phyloP scores from a whole-genome alignment of 2,113 vertebrate genomes.

The Opisthocomus hoazin region DNA sequence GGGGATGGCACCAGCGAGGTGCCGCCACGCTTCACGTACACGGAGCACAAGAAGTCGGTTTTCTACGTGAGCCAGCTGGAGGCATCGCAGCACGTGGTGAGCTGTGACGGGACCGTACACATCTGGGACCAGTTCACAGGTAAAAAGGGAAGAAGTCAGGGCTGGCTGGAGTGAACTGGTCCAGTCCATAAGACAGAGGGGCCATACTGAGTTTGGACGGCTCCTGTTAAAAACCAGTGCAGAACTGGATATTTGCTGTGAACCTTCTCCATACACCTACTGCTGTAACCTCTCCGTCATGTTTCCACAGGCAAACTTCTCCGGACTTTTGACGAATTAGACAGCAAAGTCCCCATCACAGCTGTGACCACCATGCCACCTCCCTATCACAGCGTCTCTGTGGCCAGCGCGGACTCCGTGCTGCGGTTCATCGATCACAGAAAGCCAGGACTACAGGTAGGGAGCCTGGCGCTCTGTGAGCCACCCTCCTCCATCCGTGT shows the following conservation, averaged over 20 bases:
- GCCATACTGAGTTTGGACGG: neutral
- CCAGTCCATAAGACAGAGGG: neutral
- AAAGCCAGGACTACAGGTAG: slow-evolving; percentile 94
- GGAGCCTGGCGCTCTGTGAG: neutral
- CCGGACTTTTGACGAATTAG: slow-evolving; percentile 83
- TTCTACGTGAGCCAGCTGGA: slow-evolving; percentile 92
- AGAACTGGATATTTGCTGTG: neutral
- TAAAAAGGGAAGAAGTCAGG: slow-evolving; percentile 45
- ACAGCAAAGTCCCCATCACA: slow-evolving; percentile 90
- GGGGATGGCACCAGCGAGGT: slow-evolving; percentile 89
- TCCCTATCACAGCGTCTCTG: slow-evolving; percentile 87
- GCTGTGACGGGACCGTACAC: slow-evolving; percentile 94
- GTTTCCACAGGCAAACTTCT: slow-evolving; percentile 83
- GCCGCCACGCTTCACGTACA: slow-evolving; percentile 80
- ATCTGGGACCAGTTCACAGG: slow-evolving; percentile 97
- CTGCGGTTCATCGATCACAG: slow-evolving; percentile 95
- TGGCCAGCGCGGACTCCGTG: slow-evolving; percentile 90
- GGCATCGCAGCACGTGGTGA: slow-evolving; percentile 87
- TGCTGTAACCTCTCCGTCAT: neutral
- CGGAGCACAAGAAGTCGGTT: slow-evolving; percentile 88
- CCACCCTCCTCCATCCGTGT: neutral
- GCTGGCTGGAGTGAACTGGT: neutral
- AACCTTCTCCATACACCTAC: neutral
- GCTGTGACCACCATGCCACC: slow-evolving; percentile 92
- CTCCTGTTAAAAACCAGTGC: neutral